Evolutionary conservation across 1,140 invertebrate genomes (phyloP).

Genomic region (Drosophila watanabei): DNA sequence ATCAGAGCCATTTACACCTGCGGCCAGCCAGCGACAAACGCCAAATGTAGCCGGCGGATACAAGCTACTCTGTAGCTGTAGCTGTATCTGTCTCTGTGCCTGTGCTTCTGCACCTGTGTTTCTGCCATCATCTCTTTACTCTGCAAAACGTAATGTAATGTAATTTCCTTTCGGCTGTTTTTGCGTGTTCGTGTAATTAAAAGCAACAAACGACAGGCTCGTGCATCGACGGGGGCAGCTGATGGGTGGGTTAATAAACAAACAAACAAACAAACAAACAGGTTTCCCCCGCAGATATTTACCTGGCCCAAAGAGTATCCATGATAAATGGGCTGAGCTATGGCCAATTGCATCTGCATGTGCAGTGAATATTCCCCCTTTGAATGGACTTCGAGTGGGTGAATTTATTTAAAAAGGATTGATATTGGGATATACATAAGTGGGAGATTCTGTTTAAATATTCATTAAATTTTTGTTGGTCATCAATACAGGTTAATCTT

Average conservation of each 20-base stretch:
- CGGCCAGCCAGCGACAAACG: slow-evolving; percentile 39
- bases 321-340: slow-evolving; percentile 64
- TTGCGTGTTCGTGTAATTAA: slow-evolving; percentile 68
- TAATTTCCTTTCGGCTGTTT: slow-evolving; percentile 54
- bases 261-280: slow-evolving; percentile 57
- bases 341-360: slow-evolving; percentile 54
- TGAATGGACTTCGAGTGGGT: slow-evolving; percentile 8
- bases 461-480: slow-evolving; percentile 1
- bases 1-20: slow-evolving; percentile 46
- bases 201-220: slow-evolving; percentile 70
- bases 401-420: slow-evolving; percentile 16
- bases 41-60: slow-evolving; percentile 56
- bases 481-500: not conserved
- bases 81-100: not conserved
- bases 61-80: slow-evolving; percentile 29
- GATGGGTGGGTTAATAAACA: slow-evolving; percentile 71
- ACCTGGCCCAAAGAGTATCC: slow-evolving; percentile 26
- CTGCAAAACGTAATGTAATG: slow-evolving; percentile 35
- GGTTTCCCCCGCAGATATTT: slow-evolving; percentile 24
- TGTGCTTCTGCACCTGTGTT: slow-evolving; percentile 11
- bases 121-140: slow-evolving; percentile 6
- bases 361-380: slow-evolving; percentile 36
- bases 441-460: not conserved
- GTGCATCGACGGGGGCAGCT: slow-evolving; percentile 49
- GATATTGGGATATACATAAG: slow-evolving; percentile 2